Base-by-base conservation (phyloP, 2,888 invertebrate species). In the Prostheceraeus crozeri region DNA sequence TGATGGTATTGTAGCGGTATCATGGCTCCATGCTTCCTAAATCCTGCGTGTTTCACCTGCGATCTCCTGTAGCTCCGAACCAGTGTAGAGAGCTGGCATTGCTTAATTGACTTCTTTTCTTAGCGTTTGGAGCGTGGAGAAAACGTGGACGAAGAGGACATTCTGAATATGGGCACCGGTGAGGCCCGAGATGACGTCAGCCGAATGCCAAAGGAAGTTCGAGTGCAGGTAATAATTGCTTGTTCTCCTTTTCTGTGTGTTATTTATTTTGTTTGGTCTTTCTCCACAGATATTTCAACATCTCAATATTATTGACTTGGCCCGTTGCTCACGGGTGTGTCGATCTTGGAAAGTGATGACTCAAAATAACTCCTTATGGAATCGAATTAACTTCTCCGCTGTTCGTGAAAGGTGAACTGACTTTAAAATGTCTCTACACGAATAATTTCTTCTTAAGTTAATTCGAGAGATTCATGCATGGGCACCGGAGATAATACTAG, bases 121-220 rank as follows among this genome's bases (percentile, higher is more conserved):
- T 62, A 74, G 75, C 65, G 71, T 36, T 63, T 76, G 58, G 75
- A 74, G 62, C 64, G 75, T 23, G 76, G 76, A 6, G 76, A 76
- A 60, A 71, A 74, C 53, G 70, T 73, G 68, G 72, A 74, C 25
- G 73, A 74, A 63, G 71, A 71, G 25, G 74, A 74, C 58, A 64
- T 68, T 3, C 73, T 72, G 65, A 36, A 46, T 16, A 68, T 70
- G 36, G 72, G 71, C 8, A 70, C 69, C 8, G 75, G 74, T 8
- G 75, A 76, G 59, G 75, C 75, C 1, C 64, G 73, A 33, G 75
- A 76, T 63, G 73, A 72, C 60, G 65, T 76, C 23, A 74, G 74
- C 4, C 63, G 65, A 4, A 65, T 68, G 46, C 46, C 53, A 10
- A 36, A 54, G 8, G 28, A 55, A 23, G 58, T 52, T 33, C 51